A percentile compares a stretch with the other conserved stretches of the same genome.
These are phyloP conservation scores for Leucophenga maculata DNA, from an alignment of 2,888 invertebrate genomes.

Conservation along the genomic window DNA sequence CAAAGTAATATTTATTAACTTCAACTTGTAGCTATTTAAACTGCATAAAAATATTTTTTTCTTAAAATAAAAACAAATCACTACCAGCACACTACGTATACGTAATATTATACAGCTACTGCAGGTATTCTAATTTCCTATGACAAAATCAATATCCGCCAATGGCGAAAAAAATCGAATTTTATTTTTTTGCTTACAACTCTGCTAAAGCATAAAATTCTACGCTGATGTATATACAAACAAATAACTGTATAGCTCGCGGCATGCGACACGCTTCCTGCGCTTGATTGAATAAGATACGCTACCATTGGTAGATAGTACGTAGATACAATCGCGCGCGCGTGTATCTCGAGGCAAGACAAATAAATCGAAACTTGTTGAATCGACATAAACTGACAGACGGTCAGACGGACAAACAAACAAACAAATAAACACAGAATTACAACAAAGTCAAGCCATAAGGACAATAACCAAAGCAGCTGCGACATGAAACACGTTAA, in stretches of 20 bases:
- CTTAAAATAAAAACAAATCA: no score
- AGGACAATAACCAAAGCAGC: neutral
- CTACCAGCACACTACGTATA: no score
- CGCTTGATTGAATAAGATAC: slow-evolving; percentile 18
- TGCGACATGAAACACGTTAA: slow-evolving; percentile 11
- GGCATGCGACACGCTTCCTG: slow-evolving; percentile 9
- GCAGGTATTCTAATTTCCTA: neutral
- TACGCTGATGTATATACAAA: no score
- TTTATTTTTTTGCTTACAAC: no score
- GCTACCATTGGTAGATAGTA: no score
- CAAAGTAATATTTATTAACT: no score
- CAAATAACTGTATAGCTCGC: neutral
- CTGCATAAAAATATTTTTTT: no score
- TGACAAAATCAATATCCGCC: neutral
- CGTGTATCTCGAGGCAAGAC: slow-evolving; percentile 17
- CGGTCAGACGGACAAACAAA: neutral
- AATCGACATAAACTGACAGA: slow-evolving; percentile 8
- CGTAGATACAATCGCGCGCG: neutral
- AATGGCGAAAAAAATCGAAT: no score
- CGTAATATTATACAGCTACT: no score
- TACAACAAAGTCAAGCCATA: neutral
- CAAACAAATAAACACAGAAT: neutral
- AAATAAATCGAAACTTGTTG: slow-evolving; percentile 26
- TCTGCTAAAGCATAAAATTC: no score
- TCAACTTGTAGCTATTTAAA: no score